Evolutionary conservation across 1,140 invertebrate genomes (phyloP), one percentile per base, ranked within the genome.

Genomic region (Amyelois transitella): DNA sequence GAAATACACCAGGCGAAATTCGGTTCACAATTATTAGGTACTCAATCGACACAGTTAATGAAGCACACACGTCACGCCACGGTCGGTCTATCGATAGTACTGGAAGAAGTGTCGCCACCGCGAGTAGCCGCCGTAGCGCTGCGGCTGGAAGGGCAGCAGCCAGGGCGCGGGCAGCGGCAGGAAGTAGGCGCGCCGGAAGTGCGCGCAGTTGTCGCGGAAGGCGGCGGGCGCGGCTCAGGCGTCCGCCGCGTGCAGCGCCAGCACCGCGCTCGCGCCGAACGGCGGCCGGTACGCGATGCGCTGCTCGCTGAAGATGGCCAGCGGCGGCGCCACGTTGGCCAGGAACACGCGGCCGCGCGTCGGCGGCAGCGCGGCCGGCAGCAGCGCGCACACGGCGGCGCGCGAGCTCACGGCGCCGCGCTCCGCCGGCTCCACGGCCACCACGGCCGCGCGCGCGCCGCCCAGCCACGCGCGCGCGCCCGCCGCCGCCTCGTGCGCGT

Each of bases 251-350:
- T 97, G 93, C 62, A 97, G 91, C 58, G 96, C 92, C 88, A 97
- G 95, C 66, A 96, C 92, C 87, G 96, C 95, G 86, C 96, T 95
- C 43, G 95, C 93, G 59, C 95, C 95, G 87, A 97, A 98, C 5
- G 96, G 96, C 55, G 96, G 95, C 67, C 91, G 91, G 83, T 97
- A 98, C 25, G 90, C 91, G 57, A 97, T 94, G 43, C 93, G 93
- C 64, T 94, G 91, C 65, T 94, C 92, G 47, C 89, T 86, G 84
- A 94, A 97, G 38, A 96, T 91, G 74, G 92, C 91, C 55, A 92
- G 89, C 12, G 96, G 96, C 72, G 97, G 91, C 55, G 94, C 94
- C 66, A 97, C 89, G 88, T 97, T 96, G 81, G 94, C 96, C 53
- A 98, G 90, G 87, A 96, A 97, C 55, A 97, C 87, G 87, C 94